These are phyloP conservation scores for Leptosomus discolor DNA, from an alignment of 2,113 vertebrate species.

Conservation along the genomic window DNA sequence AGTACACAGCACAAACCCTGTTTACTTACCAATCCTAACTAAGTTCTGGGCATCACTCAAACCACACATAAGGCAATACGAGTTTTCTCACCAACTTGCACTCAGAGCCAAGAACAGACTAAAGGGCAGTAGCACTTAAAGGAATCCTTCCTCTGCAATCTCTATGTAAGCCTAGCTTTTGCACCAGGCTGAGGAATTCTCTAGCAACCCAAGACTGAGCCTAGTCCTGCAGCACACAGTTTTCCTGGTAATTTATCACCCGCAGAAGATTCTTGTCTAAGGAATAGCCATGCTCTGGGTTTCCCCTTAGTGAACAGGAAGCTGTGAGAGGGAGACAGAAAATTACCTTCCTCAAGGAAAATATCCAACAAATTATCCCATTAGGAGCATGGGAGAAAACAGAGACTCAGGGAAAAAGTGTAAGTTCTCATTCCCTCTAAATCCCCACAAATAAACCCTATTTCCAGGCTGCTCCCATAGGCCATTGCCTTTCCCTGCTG, in stretches of 20 bases:
- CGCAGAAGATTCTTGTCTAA: not conserved
- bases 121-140: not conserved
- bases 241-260: not conserved
- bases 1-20: not conserved
- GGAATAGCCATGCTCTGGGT: not conserved
- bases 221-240: not conserved
- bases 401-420: not conserved
- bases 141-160: not conserved
- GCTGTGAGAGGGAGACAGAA: not conserved
- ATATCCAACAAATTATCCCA: not conserved
- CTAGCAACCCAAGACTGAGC: not conserved
- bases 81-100: not conserved
- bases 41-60: not conserved
- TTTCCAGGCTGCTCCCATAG: not conserved
- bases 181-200: not conserved
- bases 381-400: not conserved
- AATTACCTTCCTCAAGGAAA: not conserved
- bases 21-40: not conserved
- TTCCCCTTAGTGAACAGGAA: not conserved
- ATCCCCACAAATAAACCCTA: not conserved
- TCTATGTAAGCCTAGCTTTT: not conserved
- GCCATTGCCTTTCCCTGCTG: not conserved
- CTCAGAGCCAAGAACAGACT: not conserved
- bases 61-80: not conserved
- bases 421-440: not conserved